phyloP scores from a whole-genome alignment of 2,888 invertebrate species.

The Pycnomerus fuliginosus region DNA sequence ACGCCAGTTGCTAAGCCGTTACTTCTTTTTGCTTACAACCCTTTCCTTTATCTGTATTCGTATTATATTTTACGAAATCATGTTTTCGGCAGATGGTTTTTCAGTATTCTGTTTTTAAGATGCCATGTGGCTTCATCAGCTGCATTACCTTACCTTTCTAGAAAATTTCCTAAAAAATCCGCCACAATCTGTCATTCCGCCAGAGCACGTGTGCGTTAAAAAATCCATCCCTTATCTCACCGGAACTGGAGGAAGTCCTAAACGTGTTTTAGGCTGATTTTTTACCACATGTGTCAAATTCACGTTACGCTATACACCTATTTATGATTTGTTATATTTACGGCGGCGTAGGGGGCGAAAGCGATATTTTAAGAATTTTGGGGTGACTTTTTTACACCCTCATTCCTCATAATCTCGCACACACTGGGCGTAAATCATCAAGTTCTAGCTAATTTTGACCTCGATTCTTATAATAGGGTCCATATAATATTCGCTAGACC shows the following conservation, averaged over 20 bases:
- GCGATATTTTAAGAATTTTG: slow-evolving; percentile 25
- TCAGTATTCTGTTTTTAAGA: slow-evolving; percentile 44
- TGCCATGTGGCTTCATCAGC: slow-evolving; percentile 51
- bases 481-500: slow-evolving; percentile 27
- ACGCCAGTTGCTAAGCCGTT: slow-evolving; percentile 49
- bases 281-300: slow-evolving; percentile 32
- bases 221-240: slow-evolving; percentile 18
- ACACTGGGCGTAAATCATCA: slow-evolving; percentile 1
- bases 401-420: slow-evolving; percentile 26
- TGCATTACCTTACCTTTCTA: slow-evolving; percentile 40
- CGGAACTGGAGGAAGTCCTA: slow-evolving; percentile 23
- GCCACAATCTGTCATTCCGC: slow-evolving; percentile 2
- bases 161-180: slow-evolving; percentile 23
- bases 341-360: slow-evolving; percentile 12
- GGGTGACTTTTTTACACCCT: slow-evolving; percentile 26
- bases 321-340: slow-evolving; percentile 36
- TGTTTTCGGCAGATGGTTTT: slow-evolving; percentile 48
- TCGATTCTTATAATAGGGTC: slow-evolving; percentile 4
- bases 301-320: slow-evolving; percentile 27
- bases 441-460: slow-evolving; percentile 11
- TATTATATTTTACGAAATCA: slow-evolving; percentile 49
- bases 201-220: slow-evolving; percentile 26
- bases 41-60: slow-evolving; percentile 47
- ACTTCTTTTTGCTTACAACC: slow-evolving; percentile 48
- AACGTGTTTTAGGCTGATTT: slow-evolving; percentile 29